These are phyloP conservation scores for Rhynchomys soricoides DNA, from an alignment of 2,113 vertebrate species.

Conservation along the genomic window DNA sequence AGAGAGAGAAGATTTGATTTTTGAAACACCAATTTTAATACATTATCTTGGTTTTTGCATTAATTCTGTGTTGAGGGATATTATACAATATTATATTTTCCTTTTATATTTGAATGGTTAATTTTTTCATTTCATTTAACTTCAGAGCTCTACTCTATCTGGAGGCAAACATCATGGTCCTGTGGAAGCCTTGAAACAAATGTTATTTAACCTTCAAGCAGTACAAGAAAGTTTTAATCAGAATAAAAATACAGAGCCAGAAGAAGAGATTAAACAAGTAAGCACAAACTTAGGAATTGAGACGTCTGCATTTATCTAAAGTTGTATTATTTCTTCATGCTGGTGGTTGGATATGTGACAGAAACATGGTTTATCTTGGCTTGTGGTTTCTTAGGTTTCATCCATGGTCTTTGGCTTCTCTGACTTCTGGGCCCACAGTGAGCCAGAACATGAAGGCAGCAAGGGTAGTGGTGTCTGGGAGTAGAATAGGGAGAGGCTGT, in stretches of 20 bases:
- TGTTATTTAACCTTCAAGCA: slow-evolving; percentile 89
- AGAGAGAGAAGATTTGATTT: neutral
- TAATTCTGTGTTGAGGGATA: slow-evolving; percentile 46
- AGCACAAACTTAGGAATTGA: slow-evolving; percentile 52
- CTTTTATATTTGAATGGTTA: neutral
- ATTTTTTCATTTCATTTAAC: slow-evolving; percentile 33
- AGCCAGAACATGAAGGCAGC: neutral
- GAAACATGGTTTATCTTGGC: neutral
- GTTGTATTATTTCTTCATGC: neutral
- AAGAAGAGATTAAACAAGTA: slow-evolving; percentile 76
- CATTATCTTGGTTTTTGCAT: slow-evolving; percentile 32
- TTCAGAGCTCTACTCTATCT: slow-evolving; percentile 78
- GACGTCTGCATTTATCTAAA: neutral
- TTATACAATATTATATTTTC: neutral
- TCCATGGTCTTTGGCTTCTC: neutral
- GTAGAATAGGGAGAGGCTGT: too few species aligned
- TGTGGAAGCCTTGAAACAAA: slow-evolving; percentile 89
- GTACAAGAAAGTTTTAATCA: slow-evolving; percentile 85
- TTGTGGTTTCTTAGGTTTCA: neutral
- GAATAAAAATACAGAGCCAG: slow-evolving; percentile 57
- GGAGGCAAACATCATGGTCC: slow-evolving; percentile 87
- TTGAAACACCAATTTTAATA: slow-evolving; percentile 19
- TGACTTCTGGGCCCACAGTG: neutral
- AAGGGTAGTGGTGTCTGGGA: neutral
- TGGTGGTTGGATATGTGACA: neutral